Conservation (phyloP, 2,113 vertebrate species). For the Pogonocichla stellata region DNA sequence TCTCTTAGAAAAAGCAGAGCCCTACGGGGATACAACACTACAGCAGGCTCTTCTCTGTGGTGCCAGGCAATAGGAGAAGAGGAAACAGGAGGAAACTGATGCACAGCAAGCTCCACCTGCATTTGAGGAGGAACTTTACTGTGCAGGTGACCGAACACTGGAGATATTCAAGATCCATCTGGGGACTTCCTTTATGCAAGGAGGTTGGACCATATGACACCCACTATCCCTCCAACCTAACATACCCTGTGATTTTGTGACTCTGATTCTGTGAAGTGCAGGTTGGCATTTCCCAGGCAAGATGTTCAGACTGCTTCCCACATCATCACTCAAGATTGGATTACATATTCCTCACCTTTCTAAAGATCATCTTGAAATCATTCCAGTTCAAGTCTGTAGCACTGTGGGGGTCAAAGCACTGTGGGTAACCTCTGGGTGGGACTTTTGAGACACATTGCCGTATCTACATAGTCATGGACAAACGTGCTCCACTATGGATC, state of each 20-base stretch:
- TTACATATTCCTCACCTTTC: background rate
- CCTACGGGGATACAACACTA: background rate
- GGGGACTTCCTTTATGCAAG: background rate
- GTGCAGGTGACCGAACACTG: background rate
- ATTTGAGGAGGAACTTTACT: background rate
- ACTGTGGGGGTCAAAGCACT: background rate
- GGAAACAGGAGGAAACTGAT: background rate
- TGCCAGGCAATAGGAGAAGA: background rate
- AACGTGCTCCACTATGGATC: rapidly evolving
- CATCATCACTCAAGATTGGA: too few species aligned
- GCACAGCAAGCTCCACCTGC: background rate
- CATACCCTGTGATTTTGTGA: background rate
- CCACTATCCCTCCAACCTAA: background rate
- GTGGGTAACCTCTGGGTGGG: rapidly evolving
- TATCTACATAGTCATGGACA: rapidly evolving
- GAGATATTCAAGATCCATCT: background rate
- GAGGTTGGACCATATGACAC: background rate
- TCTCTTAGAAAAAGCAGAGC: background rate
- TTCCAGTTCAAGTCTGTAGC: background rate
- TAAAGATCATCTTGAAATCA: background rate
- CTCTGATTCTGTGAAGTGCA: background rate
- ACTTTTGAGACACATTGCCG: background rate
- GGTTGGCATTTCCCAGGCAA: background rate
- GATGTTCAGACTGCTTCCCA: background rate
- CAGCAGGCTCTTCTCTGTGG: background rate